Evolutionary conservation across 2,888 invertebrate genomes (phyloP).

Genomic region (Eristalinus sepulchralis): DNA sequence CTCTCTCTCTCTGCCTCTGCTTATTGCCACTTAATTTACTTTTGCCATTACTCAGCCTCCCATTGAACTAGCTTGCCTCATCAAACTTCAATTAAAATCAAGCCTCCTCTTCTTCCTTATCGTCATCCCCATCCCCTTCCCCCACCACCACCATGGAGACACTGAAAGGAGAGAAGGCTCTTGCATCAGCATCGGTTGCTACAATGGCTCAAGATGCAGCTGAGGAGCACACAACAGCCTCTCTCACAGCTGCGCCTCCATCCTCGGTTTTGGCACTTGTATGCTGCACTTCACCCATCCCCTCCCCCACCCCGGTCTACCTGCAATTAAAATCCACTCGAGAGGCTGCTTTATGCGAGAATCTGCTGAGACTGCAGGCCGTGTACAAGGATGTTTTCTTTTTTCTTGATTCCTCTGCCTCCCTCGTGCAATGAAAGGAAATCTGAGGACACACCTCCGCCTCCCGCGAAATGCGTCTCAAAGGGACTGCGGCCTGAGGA

Average conservation of each 20-base stretch:
- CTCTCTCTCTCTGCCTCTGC: background rate
- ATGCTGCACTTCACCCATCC: constrained; percentile 55
- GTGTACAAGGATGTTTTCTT: constrained; percentile 28
- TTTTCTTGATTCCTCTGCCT: constrained; percentile 1
- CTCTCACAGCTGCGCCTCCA: background rate
- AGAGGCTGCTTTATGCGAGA: constrained; percentile 33
- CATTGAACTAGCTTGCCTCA: constrained; percentile 28
- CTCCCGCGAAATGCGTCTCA: constrained; percentile 2
- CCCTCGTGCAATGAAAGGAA: constrained; percentile 39
- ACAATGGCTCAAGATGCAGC: constrained; percentile 46
- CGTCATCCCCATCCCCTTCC: too few relatives aligned
- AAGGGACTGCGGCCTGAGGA: background rate
- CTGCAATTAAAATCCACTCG: constrained; percentile 68
- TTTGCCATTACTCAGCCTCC: background rate
- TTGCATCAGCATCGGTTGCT: constrained; percentile 54
- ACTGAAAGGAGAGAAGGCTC: constrained; percentile 21
- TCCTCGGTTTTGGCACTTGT: constrained; percentile 32
- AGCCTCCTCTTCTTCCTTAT: constrained; percentile 6
- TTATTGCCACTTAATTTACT: constrained; percentile 30
- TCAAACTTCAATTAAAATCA: constrained; percentile 48
- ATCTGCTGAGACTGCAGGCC: constrained; percentile 48
- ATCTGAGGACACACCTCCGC: constrained; percentile 2
- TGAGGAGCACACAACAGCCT: constrained; percentile 18
- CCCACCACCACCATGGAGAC: too few relatives aligned
- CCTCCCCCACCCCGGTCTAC: background rate